Base-by-base conservation (phyloP, 2,113 vertebrate species). In the Hirundichthys speculiger region DNA sequence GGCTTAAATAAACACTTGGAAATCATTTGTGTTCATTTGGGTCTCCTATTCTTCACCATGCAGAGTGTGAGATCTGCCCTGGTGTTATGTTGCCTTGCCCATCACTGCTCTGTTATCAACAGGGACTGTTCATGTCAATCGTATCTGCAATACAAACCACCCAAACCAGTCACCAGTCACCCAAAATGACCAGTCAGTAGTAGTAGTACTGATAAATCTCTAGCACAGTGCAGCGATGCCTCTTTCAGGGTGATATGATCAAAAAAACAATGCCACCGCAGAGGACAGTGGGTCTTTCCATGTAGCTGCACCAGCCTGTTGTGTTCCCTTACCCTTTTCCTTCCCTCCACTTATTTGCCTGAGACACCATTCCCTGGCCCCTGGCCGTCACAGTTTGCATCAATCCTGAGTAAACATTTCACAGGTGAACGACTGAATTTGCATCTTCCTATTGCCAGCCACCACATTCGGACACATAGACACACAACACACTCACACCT, bases 401-500 rank as follows among this genome's bases (percentile, higher is more conserved):
- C 82, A 65, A 87, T 73, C 86, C 73, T 86, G 69, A 80, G 84
- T 88, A 89, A 92, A 90, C 90, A 90, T 89, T 91, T 92, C 89
- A 93, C 90, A 93, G 88, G 88, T 91, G 90, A 92, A 84, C 73
- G 80, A 80, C 66, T 78, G 72, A 76, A 91, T 93, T 93, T 93
- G 91, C 92, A 92, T 92, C 81, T 73, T 65, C 18, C 47, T 79
- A 82, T 88, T 55, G 75, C 84, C 72, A 84, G 69, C 77, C 78
- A 84, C 82, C 84, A 77, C 84, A 86, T 41, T 67, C 40, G 54
- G 58, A 67, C 80, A 80, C 66, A 70, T 69, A n/a, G n/a, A 34
- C 24, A 16, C 64, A 47, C 21, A 64, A 74, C 73, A 85, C 61
- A 71, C 50, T 64, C 13, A 72, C n/a, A 56, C 7, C 45, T 5